These are phyloP conservation scores for Rhinolophus sinicus DNA, from an alignment of 2,113 vertebrate species.

Conservation along the genomic window DNA sequence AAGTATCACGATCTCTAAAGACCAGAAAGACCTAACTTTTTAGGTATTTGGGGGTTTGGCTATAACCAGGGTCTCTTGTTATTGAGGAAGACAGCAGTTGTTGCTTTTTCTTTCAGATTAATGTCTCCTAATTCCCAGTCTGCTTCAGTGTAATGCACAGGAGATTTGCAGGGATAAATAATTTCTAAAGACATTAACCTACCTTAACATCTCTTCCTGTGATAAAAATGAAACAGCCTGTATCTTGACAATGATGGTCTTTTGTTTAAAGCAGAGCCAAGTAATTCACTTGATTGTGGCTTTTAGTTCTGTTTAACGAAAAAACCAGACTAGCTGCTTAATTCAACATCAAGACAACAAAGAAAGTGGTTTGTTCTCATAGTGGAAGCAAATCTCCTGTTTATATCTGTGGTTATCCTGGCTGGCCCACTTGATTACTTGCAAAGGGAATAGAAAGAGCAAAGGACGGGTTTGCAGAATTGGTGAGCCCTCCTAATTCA, in stretches of 20 bases:
- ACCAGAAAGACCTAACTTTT: constrained; percentile 37
- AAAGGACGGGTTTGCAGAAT: not conserved
- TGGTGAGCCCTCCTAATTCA: not conserved
- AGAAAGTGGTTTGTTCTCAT: not conserved
- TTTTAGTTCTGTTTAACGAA: constrained; percentile 44
- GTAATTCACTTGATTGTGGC: not conserved
- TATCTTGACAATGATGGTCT: constrained; percentile 34
- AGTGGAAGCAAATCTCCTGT: not conserved
- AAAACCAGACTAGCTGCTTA: constrained; percentile 28
- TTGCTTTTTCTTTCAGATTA: constrained; percentile 56
- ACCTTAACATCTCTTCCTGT: constrained; percentile 52
- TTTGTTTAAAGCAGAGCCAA: constrained; percentile 54
- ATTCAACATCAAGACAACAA: constrained; percentile 22
- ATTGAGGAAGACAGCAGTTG: constrained; percentile 47
- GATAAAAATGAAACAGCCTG: constrained; percentile 49
- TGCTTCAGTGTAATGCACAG: constrained; percentile 17
- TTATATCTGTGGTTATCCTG: constrained; percentile 16
- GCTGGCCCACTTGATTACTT: not conserved
- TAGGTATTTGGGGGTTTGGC: constrained; percentile 38
- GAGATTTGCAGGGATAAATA: constrained; percentile 65
- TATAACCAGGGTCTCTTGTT: not conserved
- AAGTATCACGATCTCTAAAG: not conserved
- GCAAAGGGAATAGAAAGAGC: not conserved
- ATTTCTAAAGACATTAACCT: constrained; percentile 71
- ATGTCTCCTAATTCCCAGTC: constrained; percentile 52